phyloP scores from a whole-genome alignment of 2,888 invertebrate genomes.

The Alloplasta piceator region DNA sequence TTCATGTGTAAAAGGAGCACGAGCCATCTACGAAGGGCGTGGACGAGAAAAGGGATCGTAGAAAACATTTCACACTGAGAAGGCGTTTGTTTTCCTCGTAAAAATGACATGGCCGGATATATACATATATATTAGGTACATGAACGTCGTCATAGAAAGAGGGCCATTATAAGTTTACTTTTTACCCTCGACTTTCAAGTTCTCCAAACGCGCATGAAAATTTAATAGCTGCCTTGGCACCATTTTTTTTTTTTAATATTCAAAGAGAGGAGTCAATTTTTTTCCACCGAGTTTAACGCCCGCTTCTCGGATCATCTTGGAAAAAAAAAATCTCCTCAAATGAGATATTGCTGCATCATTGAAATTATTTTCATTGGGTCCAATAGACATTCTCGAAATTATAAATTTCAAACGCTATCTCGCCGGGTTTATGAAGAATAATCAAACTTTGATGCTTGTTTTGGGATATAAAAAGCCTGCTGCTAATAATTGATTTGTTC shows the following conservation, averaged over 20 bases:
- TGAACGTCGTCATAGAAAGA: slow-evolving; percentile 16
- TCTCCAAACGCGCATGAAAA: slow-evolving; percentile 37
- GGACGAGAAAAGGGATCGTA: slow-evolving; percentile 53
- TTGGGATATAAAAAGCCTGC: not conserved
- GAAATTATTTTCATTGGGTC: too few species aligned
- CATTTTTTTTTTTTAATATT: slow-evolving; percentile 17
- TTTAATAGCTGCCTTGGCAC: slow-evolving; percentile 48
- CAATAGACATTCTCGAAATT: too few species aligned
- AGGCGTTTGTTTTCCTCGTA: slow-evolving; percentile 62
- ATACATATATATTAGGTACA: not conserved
- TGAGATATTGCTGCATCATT: too few species aligned
- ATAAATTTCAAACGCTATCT: too few species aligned
- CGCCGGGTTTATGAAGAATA: too few species aligned
- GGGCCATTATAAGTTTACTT: slow-evolving; percentile 40
- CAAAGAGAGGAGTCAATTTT: too few species aligned
- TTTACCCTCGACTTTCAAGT: slow-evolving; percentile 33
- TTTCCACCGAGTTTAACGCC: too few species aligned
- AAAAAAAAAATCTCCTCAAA: too few species aligned
- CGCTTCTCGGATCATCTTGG: too few species aligned
- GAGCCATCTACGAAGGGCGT: slow-evolving; percentile 65
- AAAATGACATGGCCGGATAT: slow-evolving; percentile 46
- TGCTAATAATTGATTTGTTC: not conserved
- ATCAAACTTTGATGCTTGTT: not conserved
- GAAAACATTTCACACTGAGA: slow-evolving; percentile 63
- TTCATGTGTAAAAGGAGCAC: slow-evolving; percentile 40